Evolutionary conservation across 2,888 invertebrate species (phyloP).

Genomic region (Drosophila imparisetae): DNA sequence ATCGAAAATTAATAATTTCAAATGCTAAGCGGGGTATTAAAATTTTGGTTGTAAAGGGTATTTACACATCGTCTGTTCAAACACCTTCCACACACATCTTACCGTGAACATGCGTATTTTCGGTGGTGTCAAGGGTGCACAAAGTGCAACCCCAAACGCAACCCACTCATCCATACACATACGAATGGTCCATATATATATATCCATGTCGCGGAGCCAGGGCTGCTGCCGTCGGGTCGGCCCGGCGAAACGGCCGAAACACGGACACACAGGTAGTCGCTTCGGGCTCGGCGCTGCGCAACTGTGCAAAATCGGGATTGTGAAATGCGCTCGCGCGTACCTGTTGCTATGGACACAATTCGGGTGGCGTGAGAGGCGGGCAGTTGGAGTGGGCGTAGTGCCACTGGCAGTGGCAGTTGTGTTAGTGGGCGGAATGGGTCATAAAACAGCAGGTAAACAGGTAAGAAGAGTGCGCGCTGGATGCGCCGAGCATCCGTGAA

Average conservation of each 20-base stretch:
- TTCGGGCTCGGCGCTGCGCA: not conserved
- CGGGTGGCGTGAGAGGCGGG: not conserved
- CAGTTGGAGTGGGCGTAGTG: not conserved
- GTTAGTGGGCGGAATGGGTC: conserved; percentile 16
- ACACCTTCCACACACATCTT: not conserved
- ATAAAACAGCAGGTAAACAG: conserved; percentile 56
- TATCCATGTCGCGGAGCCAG: conserved; percentile 54
- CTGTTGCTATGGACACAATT: conserved; percentile 58
- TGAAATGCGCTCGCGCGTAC: conserved; percentile 37
- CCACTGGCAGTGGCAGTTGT: not conserved
- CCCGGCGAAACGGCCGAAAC: conserved; percentile 19
- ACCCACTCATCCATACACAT: not conserved
- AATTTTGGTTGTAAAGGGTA: not conserved
- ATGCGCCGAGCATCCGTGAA: conserved; percentile 49
- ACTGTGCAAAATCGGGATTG: conserved; percentile 1
- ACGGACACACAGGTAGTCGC: conserved; percentile 61
- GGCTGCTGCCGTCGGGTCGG: conserved; percentile 2
- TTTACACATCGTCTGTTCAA: not conserved
- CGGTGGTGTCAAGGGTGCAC: not conserved
- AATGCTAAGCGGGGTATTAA: too few relatives aligned
- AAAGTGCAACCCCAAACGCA: not conserved
- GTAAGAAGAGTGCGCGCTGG: not conserved
- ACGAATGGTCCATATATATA: not conserved
- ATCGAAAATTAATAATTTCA: not conserved
- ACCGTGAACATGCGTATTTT: not conserved